Evolutionary conservation across 1,140 invertebrate species (phyloP), one percentile per base, ranked within the genome.

Genomic region (Drosophila dunni): DNA sequence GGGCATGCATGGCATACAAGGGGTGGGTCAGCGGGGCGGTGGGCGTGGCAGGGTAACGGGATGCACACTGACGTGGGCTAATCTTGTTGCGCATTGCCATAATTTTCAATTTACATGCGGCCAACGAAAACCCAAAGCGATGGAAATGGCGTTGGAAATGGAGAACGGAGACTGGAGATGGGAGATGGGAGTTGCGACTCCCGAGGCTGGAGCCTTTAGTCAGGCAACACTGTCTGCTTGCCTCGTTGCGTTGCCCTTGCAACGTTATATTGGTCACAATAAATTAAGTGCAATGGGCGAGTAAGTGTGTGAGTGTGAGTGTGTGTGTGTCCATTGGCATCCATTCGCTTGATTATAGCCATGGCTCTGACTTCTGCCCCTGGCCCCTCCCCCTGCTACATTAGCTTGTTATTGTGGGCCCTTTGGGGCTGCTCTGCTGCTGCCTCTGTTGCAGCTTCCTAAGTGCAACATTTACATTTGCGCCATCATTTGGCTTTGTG

Each of bases 21-120:
- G 20, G 46, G 17, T 24, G 46, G 48, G 45, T 24, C 8, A 11
- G 7, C 0, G 9, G 11, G 44, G 0, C 29, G 45, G 56, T 56
- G 42, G 10, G 9, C 33, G 51, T 51, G 36, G 3, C n/a, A 33
- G 63, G 40, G 44, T 8, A 48, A 29, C 24, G 24, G 34, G 17
- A 57, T 79, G 71, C 71, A 51, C 13, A 33, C 60, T 60, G 68
- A 71, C 73, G 78, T 40, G 84, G 60, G 74, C 84, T 89, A 89
- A 89, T 89, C 84, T 89, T 89, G 80, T 90, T 89, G 84, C 84
- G 84, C 84, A 90, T 89, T 89, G 80, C 84, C 85, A 89, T 89
- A 89, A 89, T 89, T 89, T 89, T 89, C 84, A 89, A 89, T 89
- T 89, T 89, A 89, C 84, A 89, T 89, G 83, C 84, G 78, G 65